These are phyloP conservation scores for Archilochus colubris DNA, from an alignment of 2,113 vertebrate species.

Conservation along the genomic window DNA sequence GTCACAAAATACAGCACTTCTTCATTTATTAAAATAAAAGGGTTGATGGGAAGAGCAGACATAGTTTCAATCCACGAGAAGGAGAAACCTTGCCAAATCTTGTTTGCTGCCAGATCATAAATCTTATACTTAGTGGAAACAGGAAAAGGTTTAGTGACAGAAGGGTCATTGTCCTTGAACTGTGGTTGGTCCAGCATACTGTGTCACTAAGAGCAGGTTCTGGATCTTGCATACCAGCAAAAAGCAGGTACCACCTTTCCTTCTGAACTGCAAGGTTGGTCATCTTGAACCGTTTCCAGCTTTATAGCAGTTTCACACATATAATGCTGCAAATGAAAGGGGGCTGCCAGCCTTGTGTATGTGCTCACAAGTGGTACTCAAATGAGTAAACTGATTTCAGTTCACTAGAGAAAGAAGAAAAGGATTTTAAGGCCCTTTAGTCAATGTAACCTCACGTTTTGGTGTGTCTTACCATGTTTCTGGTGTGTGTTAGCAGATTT, in stretches of 20 bases:
- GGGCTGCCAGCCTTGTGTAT: not conserved
- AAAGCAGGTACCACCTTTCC: not conserved
- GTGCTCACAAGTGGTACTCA: not conserved
- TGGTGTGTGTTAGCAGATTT: not conserved
- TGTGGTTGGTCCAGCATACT: not conserved
- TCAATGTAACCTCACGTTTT: not conserved
- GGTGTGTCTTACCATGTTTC: rapidly evolving
- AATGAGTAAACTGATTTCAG: not conserved
- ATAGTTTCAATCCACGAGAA: not conserved
- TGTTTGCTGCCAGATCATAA: not conserved
- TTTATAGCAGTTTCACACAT: not conserved
- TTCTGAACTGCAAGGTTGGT: not conserved
- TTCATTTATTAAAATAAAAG: not conserved
- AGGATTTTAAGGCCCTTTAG: not conserved
- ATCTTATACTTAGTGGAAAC: not conserved
- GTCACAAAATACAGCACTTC: not conserved
- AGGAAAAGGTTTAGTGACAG: not conserved
- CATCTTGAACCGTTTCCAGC: not conserved
- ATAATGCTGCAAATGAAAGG: not conserved
- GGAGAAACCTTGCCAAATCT: not conserved
- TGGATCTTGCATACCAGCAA: not conserved
- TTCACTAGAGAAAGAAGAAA: not conserved
- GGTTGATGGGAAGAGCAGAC: not conserved
- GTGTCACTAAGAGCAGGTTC: not conserved
- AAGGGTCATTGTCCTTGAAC: not conserved